Conservation (phyloP, 2,113 vertebrate species). For the Thryonomys swinderianus region DNA sequence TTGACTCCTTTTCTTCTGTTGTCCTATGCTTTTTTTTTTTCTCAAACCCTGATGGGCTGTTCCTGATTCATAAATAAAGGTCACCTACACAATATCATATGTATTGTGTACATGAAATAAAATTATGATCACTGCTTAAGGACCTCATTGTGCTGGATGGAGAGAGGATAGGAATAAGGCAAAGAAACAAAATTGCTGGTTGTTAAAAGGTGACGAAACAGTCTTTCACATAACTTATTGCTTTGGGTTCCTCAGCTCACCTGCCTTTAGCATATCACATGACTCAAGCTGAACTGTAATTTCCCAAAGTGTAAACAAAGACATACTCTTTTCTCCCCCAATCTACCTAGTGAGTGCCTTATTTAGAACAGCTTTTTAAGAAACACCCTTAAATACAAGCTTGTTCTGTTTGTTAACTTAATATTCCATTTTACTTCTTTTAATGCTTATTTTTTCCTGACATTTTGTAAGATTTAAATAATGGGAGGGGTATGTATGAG, state of each 20-base stretch:
- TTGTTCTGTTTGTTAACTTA: neutral
- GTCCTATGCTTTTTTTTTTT: neutral
- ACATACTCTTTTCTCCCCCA: neutral
- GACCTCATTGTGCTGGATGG: accelerated
- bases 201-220: neutral
- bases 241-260: neutral
- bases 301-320: neutral
- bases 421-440: neutral
- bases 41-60: neutral
- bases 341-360: neutral
- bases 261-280: neutral
- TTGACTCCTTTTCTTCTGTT: neutral
- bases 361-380: neutral
- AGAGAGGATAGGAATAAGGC: neutral
- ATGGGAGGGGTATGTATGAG: neutral
- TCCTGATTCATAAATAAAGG: neutral
- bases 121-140: neutral
- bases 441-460: neutral
- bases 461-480: neutral
- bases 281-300: neutral
- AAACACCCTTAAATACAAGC: neutral
- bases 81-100: neutral
- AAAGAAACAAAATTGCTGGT: neutral
- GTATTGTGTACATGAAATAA: neutral
- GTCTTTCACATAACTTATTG: neutral